phyloP scores from a whole-genome alignment of 2,797 vertebrate species.

The Gobionotothen gibberifrons region DNA sequence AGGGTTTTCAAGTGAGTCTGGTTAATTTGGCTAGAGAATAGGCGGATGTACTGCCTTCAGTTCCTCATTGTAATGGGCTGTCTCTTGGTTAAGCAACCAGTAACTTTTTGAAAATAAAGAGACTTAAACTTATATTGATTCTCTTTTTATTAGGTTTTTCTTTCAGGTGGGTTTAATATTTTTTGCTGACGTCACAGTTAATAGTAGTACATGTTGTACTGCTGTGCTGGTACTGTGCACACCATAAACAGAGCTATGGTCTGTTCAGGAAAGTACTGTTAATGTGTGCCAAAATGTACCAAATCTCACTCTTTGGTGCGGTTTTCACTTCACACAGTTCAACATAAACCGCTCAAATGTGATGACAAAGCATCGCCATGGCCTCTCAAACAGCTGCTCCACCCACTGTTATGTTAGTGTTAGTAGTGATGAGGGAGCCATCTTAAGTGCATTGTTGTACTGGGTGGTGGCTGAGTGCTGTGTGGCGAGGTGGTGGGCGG shows the following conservation, averaged over 20 bases:
- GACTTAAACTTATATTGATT: too few relatives aligned
- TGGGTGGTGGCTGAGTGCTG: slow-evolving; percentile 70
- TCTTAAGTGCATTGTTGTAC: slow-evolving; percentile 77
- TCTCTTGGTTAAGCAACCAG: too few relatives aligned
- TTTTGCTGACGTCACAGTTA: too few relatives aligned
- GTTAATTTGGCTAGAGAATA: too few relatives aligned
- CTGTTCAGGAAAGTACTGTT: slow-evolving; percentile 6
- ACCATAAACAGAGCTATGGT: slow-evolving; percentile 7
- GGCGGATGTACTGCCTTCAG: too few relatives aligned
- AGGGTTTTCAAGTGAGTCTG: too few relatives aligned
- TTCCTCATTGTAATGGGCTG: too few relatives aligned
- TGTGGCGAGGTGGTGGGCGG: slow-evolving; percentile 73
- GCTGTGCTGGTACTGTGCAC: neutral
- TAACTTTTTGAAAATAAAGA: too few relatives aligned
- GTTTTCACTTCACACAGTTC: slow-evolving; percentile 34
- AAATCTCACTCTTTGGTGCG: slow-evolving; percentile 22
- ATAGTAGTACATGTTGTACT: too few relatives aligned
- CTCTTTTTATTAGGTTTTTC: too few relatives aligned
- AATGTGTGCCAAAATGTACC: slow-evolving; percentile 20
- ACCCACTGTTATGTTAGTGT: slow-evolving; percentile 67
- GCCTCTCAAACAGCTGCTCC: slow-evolving; percentile 60
- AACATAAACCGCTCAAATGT: slow-evolving; percentile 41
- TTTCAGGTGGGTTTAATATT: too few relatives aligned
- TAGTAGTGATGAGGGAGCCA: slow-evolving; percentile 76
- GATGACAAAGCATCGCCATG: slow-evolving; percentile 56